Percentiles rank a stretch among this genome's conserved stretches.
These are phyloP conservation scores for Metallyticus violacea DNA, from an alignment of 2,888 invertebrate species.

Conservation along the genomic window DNA sequence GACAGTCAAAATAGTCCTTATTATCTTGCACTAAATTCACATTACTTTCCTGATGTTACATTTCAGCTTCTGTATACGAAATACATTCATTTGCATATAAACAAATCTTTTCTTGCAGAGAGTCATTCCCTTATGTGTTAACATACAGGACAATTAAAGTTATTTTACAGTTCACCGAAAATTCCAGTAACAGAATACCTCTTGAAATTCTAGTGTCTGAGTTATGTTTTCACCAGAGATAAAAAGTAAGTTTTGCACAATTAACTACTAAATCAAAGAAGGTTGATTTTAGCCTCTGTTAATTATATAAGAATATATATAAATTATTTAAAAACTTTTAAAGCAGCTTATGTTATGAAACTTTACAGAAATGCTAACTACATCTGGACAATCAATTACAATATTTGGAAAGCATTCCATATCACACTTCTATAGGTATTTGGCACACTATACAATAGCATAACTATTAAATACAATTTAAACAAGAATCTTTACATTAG, in stretches of 20 bases:
- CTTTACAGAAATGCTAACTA: not conserved
- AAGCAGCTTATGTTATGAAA: not conserved
- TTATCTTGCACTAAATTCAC: not conserved
- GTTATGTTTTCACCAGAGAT: constrained; percentile 7
- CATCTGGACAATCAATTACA: not conserved
- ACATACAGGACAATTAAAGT: not conserved
- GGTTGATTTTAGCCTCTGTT: not conserved
- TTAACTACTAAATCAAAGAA: not conserved
- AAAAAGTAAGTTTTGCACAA: not conserved
- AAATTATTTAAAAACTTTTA: not conserved
- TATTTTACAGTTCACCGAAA: not conserved
- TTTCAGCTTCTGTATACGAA: not conserved
- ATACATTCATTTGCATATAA: not conserved
- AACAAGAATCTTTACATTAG: not conserved
- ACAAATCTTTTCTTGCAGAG: not conserved
- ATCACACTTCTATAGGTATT: not conserved
- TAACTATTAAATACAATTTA: not conserved
- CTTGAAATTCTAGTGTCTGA: not conserved
- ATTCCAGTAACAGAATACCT: not conserved
- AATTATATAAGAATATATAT: not conserved
- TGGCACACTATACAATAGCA: not conserved
- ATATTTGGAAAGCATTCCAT: not conserved
- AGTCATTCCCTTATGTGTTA: not conserved
- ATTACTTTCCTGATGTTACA: not conserved
- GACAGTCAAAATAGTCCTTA: not conserved